Evolutionary conservation across 2,797 vertebrate species (phyloP).

Genomic region (Neosilurus hyrtlii): DNA sequence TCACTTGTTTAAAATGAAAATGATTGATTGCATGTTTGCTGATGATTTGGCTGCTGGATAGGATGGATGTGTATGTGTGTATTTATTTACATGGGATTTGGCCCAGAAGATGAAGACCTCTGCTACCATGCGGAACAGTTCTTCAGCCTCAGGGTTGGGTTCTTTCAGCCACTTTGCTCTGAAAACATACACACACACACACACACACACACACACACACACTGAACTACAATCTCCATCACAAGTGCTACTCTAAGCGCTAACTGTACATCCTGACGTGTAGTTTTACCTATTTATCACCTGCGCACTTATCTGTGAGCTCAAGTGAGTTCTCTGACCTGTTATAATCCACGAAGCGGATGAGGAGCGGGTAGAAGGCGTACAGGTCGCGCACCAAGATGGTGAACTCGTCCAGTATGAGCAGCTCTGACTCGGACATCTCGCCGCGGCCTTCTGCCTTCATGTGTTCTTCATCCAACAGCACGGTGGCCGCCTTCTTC

Average conservation of each 20-base stretch:
- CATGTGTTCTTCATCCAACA: conserved; percentile 91
- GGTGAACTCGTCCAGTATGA: conserved; percentile 94
- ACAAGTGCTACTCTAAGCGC: not conserved
- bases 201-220: too few relatives aligned
- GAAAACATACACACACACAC: conserved; percentile 34
- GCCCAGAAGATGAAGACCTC: conserved; percentile 97
- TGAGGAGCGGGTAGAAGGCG: conserved; percentile 93
- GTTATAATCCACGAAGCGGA: conserved; percentile 96
- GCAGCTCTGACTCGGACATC: conserved; percentile 93
- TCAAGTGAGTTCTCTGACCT: conserved; percentile 70
- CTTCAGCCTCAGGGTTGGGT: conserved; percentile 85
- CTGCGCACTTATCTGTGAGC: not conserved
- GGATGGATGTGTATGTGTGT: not conserved
- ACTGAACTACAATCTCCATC: not conserved
- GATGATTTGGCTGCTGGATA: not conserved
- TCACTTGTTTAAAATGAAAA: conserved; percentile 17
- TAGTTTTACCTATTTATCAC: not conserved
- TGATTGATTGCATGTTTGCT: conserved; percentile 13
- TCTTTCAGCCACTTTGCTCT: conserved; percentile 95
- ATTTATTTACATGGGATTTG: conserved; percentile 87
- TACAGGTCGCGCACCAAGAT: conserved; percentile 90
- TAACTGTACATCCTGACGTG: not conserved
- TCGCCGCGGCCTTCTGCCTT: conserved; percentile 90
- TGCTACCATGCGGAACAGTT: conserved; percentile 93
- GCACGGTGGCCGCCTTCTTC: conserved; percentile 89